A percentile compares a stretch with the other conserved stretches of the same genome.
Evolutionary conservation across 2,888 invertebrate genomes (phyloP).

Genomic region (Eupeodes luniger): DNA sequence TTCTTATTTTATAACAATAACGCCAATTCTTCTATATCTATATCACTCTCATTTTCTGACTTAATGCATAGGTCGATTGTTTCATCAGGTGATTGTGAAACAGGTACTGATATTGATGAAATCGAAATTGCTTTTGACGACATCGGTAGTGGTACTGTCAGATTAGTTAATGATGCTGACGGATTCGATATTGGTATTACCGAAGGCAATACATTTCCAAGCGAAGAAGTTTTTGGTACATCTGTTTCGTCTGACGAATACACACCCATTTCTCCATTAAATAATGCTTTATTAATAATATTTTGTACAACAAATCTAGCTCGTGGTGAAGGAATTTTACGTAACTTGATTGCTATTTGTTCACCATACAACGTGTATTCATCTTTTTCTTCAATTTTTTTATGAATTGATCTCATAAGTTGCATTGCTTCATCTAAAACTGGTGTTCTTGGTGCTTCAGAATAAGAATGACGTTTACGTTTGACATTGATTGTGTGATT

Average conservation of each 20-base stretch:
- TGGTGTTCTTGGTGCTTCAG: background rate
- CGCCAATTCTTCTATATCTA: too few species aligned
- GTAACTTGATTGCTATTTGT: background rate
- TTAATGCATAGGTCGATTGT: background rate
- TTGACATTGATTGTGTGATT: background rate
- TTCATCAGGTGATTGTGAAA: too few species aligned
- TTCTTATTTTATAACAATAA: too few species aligned
- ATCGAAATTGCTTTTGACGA: too few species aligned
- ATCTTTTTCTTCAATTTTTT: background rate
- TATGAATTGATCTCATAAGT: background rate
- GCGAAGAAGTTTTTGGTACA: background rate
- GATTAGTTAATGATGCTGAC: background rate
- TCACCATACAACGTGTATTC: slow-evolving; percentile 13
- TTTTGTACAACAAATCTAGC: slow-evolving; percentile 7
- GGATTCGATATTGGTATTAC: too few species aligned
- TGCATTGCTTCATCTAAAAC: background rate
- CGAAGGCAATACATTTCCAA: background rate
- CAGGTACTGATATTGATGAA: too few species aligned
- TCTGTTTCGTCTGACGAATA: background rate
- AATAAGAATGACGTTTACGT: background rate
- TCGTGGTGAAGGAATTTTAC: background rate
- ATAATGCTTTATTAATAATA: slow-evolving; percentile 12
- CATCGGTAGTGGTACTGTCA: background rate
- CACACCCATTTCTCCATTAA: slow-evolving; percentile 1
- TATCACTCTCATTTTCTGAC: background rate